These are phyloP conservation scores for Lithobates pipiens DNA, from an alignment of 2,797 vertebrate genomes.

Conservation along the genomic window DNA sequence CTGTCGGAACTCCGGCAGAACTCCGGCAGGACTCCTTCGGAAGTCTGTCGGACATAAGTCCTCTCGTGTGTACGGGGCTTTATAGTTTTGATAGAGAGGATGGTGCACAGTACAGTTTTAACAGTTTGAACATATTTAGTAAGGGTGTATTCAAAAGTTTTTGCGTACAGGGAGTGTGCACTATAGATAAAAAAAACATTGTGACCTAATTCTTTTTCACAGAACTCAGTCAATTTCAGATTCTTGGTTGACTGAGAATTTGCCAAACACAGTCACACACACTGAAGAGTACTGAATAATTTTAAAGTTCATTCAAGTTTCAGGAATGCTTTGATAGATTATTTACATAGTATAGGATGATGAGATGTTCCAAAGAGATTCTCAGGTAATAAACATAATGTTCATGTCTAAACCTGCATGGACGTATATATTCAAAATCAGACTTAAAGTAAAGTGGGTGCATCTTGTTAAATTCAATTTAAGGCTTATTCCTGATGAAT, in stretches of 20 bases:
- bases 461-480: constrained; percentile 46
- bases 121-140: too few relatives aligned
- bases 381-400: background rate
- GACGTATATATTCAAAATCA: constrained; percentile 27
- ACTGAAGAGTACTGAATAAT: background rate
- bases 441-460: constrained; percentile 8
- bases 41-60: too few relatives aligned
- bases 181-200: background rate
- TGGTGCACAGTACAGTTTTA: too few relatives aligned
- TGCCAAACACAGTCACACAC: background rate
- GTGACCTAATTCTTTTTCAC: background rate
- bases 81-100: too few relatives aligned
- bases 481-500: constrained; percentile 41
- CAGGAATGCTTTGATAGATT: constrained; percentile 30
- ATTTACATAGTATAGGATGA: constrained; percentile 5
- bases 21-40: too few relatives aligned
- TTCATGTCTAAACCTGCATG: constrained; percentile 11
- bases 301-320: background rate
- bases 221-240: background rate
- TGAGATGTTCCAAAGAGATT: background rate
- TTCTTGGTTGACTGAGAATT: background rate
- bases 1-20: too few relatives aligned
- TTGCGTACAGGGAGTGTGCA: background rate
- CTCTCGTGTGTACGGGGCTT: too few relatives aligned
- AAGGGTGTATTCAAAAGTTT: background rate